Conservation (phyloP, 2,888 invertebrate species). For the Ormyrus nitidulus region DNA sequence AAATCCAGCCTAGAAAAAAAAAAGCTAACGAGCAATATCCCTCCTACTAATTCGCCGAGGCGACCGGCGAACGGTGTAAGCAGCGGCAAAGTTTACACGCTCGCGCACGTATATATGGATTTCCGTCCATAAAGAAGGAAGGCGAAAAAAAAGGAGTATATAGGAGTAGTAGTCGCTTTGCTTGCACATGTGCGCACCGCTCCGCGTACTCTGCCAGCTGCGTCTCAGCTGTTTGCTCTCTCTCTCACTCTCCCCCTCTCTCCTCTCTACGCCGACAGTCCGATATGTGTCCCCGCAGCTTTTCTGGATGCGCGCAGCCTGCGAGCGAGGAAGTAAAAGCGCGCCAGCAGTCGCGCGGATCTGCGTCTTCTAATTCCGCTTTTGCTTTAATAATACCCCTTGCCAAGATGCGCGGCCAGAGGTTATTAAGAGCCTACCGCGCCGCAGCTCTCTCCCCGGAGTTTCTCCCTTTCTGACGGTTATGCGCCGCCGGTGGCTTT, state of each 20-base stretch:
- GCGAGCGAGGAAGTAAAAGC: not conserved
- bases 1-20: too few species aligned
- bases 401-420: not conserved
- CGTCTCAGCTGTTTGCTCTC: conserved; percentile 70
- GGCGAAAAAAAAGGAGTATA: not conserved
- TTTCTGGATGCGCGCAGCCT: not conserved
- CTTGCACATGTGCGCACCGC: conserved; percentile 9
- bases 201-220: conserved; percentile 64
- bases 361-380: not conserved
- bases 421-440: not conserved
- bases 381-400: not conserved
- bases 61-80: too few species aligned
- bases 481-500: too few species aligned
- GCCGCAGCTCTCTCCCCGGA: too few species aligned
- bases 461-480: too few species aligned
- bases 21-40: too few species aligned
- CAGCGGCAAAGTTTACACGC: too few species aligned
- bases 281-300: not conserved
- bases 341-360: not conserved
- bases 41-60: not conserved
- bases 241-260: too few species aligned
- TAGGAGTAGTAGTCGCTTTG: not conserved
- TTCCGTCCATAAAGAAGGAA: not conserved
- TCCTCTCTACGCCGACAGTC: conserved; percentile 22
- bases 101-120: not conserved